Evolutionary conservation across 2,888 invertebrate genomes (phyloP).

Genomic region (Mimumesa dahlbomi): DNA sequence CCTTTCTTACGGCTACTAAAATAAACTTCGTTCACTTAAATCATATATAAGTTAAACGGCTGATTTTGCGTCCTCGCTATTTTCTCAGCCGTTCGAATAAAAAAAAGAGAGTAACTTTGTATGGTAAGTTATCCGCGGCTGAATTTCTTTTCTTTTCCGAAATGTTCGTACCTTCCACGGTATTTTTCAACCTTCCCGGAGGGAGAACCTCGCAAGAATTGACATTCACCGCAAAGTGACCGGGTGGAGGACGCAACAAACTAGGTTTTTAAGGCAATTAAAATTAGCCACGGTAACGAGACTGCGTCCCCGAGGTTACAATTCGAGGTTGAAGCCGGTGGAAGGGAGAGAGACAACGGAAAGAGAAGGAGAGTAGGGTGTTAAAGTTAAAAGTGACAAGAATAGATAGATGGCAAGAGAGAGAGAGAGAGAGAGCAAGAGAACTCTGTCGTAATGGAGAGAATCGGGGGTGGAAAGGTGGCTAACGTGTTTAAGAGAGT

Average conservation of each 20-base stretch:
- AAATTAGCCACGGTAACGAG: conserved; percentile 46
- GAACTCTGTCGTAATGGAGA: conserved; percentile 14
- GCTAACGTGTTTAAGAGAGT: conserved; percentile 39
- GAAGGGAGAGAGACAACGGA: not conserved
- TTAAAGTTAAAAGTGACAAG: conserved; percentile 5
- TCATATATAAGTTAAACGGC: too few species aligned
- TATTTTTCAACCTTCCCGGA: too few species aligned
- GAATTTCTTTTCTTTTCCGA: too few species aligned
- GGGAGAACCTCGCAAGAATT: not conserved
- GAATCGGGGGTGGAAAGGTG: conserved; percentile 22
- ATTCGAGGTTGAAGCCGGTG: conserved; percentile 2
- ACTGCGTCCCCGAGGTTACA: conserved; percentile 24
- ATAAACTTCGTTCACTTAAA: not conserved
- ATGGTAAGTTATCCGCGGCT: too few species aligned
- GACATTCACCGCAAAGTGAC: conserved; percentile 7
- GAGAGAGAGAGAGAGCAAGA: not conserved
- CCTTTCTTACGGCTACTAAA: not conserved
- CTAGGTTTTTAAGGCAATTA: conserved; percentile 37
- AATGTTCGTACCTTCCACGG: too few species aligned
- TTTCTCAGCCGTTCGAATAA: too few species aligned
- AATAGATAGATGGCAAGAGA: not conserved
- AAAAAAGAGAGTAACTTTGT: too few species aligned
- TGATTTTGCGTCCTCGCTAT: too few species aligned
- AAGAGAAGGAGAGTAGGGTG: not conserved
- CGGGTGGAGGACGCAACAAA: conserved; percentile 7